These are phyloP conservation scores for Prionace glauca DNA, from an alignment of 2,797 vertebrate species.

Conservation along the genomic window DNA sequence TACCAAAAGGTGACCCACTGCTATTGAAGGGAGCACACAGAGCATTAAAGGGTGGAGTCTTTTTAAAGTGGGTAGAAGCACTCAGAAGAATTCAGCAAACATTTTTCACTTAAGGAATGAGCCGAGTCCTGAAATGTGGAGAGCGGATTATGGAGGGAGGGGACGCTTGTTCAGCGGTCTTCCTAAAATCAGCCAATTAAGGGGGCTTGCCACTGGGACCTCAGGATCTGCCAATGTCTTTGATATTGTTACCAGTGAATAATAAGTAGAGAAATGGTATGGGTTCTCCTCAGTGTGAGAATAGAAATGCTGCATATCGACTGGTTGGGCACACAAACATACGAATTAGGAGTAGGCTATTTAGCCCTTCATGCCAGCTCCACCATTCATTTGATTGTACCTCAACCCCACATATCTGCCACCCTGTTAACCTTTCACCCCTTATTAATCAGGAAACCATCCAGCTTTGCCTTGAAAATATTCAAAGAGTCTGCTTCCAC, in stretches of 20 bases:
- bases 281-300: neutral
- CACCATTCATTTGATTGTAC: too few species aligned
- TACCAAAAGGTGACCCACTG: neutral
- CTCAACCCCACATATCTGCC: too few species aligned
- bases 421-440: too few species aligned
- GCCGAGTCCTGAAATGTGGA: neutral
- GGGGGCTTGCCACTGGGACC: neutral
- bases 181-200: neutral
- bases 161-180: neutral
- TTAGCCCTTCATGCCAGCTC: too few species aligned
- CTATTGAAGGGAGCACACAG: neutral
- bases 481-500: too few species aligned
- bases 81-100: neutral
- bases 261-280: neutral
- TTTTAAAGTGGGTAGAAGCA: neutral
- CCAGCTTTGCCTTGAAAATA: too few species aligned
- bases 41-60: neutral
- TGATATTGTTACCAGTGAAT: neutral
- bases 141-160: neutral
- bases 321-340: neutral
- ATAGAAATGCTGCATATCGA: neutral
- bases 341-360: too few species aligned
- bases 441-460: too few species aligned
- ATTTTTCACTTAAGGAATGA: neutral
- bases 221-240: neutral